Conservation (phyloP, 2,113 vertebrate genomes). For the Pterocles orientalis region DNA sequence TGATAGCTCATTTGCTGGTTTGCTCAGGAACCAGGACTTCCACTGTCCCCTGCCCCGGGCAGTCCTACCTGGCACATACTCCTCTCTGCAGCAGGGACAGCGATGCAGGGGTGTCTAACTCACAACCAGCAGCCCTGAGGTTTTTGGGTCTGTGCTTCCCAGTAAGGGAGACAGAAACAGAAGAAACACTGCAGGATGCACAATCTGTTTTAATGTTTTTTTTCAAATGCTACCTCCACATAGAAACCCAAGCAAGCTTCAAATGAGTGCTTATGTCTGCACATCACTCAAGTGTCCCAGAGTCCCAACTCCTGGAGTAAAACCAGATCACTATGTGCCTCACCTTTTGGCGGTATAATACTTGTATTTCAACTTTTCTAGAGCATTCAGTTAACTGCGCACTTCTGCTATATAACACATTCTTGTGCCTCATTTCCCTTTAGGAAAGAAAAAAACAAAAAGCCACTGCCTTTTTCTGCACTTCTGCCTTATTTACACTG, state of each 20-base stretch:
- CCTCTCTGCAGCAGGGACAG: not conserved
- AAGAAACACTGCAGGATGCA: not conserved
- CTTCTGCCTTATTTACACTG: constrained; percentile 35
- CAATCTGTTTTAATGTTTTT: not conserved
- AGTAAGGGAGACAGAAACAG: not conserved
- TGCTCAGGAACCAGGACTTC: not conserved
- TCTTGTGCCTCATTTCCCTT: not conserved
- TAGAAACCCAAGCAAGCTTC: not conserved
- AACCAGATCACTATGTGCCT: not conserved
- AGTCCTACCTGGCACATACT: not conserved
- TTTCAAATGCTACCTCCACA: fast-evolving
- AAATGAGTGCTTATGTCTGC: not conserved
- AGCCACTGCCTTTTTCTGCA: not conserved
- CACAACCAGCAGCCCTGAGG: fast-evolving
- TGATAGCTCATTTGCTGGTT: not conserved
- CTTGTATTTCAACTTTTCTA: not conserved
- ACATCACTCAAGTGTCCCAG: not conserved
- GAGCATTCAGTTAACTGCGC: not conserved
- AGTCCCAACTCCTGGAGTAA: not conserved
- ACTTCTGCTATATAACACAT: not conserved
- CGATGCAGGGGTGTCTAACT: not conserved
- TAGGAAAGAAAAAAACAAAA: not conserved
- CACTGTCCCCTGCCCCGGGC: not conserved
- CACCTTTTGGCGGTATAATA: not conserved
- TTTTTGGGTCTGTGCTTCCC: not conserved